These are phyloP conservation scores for Ochlodes sylvanus DNA, from an alignment of 2,888 invertebrate genomes.

Conservation along the genomic window DNA sequence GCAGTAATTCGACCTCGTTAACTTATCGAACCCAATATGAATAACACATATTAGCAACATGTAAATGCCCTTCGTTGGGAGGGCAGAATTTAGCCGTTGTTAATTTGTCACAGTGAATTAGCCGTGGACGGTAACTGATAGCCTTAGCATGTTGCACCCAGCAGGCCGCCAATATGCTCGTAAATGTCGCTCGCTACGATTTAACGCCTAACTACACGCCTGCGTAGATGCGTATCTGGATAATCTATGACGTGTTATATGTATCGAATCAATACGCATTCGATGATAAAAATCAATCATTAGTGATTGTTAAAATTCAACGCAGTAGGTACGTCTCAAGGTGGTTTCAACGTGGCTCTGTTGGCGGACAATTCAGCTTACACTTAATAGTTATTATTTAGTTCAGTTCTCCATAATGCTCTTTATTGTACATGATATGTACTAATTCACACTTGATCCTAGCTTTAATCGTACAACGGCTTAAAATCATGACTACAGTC, in stretches of 20 bases:
- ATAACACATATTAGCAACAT: slow-evolving; percentile 31
- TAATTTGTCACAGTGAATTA: slow-evolving; percentile 85
- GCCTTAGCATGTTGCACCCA: slow-evolving; percentile 82
- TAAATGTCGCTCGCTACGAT: slow-evolving; percentile 75
- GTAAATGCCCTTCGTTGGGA: slow-evolving; percentile 47
- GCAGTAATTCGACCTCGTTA: not conserved
- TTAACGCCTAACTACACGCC: slow-evolving; percentile 74
- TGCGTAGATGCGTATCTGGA: slow-evolving; percentile 69
- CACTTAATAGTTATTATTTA: too few relatives aligned
- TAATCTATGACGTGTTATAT: slow-evolving; percentile 45
- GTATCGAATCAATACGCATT: slow-evolving; percentile 22
- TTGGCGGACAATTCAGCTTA: too few relatives aligned
- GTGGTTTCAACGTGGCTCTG: too few relatives aligned
- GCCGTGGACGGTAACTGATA: slow-evolving; percentile 80
- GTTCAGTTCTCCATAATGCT: too few relatives aligned
- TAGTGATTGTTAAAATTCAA: not conserved
- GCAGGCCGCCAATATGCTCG: slow-evolving; percentile 80
- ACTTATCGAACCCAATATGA: not conserved
- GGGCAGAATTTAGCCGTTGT: slow-evolving; percentile 79
- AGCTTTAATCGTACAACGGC: too few relatives aligned
- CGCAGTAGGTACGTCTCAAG: too few relatives aligned
- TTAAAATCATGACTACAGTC: too few relatives aligned
- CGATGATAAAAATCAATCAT: slow-evolving; percentile 3
- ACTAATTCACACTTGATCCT: too few relatives aligned
- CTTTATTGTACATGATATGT: too few relatives aligned